These are phyloP conservation scores for Hirtodrosophila trivittata DNA, from an alignment of 2,888 invertebrate species.

Conservation along the genomic window DNA sequence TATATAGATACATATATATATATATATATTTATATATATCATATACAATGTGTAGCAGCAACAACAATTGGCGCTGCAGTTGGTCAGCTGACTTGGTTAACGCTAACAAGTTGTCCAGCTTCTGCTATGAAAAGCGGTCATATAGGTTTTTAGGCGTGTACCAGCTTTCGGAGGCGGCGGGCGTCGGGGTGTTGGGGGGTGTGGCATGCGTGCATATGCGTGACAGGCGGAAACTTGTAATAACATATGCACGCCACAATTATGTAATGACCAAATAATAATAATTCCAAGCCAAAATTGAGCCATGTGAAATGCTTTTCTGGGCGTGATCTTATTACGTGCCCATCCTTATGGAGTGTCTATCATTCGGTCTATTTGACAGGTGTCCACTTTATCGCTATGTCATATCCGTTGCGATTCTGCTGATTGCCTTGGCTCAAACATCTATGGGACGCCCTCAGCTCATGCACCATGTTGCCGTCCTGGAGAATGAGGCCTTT, in stretches of 20 bases:
- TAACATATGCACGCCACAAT: slow-evolving; percentile 77
- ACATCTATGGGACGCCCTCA: slow-evolving; percentile 51
- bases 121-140: slow-evolving; percentile 69
- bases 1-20: slow-evolving; percentile 7
- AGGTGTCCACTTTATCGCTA: slow-evolving; percentile 55
- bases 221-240: slow-evolving; percentile 78
- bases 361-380: neutral
- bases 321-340: slow-evolving; percentile 31
- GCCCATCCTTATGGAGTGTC: slow-evolving; percentile 4
- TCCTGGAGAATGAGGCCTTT: slow-evolving; percentile 85
- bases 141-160: slow-evolving; percentile 65
- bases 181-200: neutral
- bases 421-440: slow-evolving; percentile 9
- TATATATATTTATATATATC: slow-evolving; percentile 9
- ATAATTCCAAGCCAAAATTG: slow-evolving; percentile 33
- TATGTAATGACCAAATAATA: slow-evolving; percentile 65
- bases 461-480: slow-evolving; percentile 85
- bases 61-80: slow-evolving; percentile 25
- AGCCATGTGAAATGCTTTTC: slow-evolving; percentile 31
- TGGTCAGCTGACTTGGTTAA: slow-evolving; percentile 69
- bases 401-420: slow-evolving; percentile 1
- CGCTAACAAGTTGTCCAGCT: slow-evolving; percentile 58
- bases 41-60: slow-evolving; percentile 19
- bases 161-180: slow-evolving; percentile 25
- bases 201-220: slow-evolving; percentile 57